Percentiles rank a stretch among this genome's conserved stretches.
Conservation (phyloP, 2,888 invertebrate genomes). For the Stenurella melanura region DNA sequence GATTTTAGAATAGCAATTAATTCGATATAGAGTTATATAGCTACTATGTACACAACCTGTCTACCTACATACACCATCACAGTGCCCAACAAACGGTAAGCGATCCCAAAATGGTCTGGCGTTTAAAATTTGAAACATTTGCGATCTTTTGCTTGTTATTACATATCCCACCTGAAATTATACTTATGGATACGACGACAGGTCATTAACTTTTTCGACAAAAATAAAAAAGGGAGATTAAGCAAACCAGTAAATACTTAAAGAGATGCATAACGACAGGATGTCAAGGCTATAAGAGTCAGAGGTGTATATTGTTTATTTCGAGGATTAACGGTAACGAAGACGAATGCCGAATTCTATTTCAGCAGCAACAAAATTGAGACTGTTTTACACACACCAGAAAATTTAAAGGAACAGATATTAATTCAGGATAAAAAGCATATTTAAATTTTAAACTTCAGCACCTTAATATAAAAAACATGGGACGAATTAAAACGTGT, state of each 20-base stretch:
- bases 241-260: not conserved
- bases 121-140: not conserved
- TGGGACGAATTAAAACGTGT: too few species aligned
- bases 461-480: too few species aligned
- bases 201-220: conserved; percentile 20
- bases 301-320: not conserved
- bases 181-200: not conserved
- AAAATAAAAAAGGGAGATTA: conserved; percentile 7
- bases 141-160: conserved; percentile 3
- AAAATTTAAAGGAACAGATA: too few species aligned
- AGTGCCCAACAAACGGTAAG: not conserved
- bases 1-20: conserved; percentile 8
- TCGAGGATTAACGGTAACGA: not conserved
- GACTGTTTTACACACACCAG: not conserved
- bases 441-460: too few species aligned
- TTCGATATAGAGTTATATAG: not conserved
- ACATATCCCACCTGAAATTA: not conserved
- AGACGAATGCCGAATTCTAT: not conserved
- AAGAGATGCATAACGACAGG: not conserved
- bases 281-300: not conserved
- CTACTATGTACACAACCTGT: not conserved
- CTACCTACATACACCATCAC: conserved; percentile 3
- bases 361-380: not conserved
- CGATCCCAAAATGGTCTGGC: not conserved
- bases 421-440: too few species aligned